Evolutionary conservation across 2,113 vertebrate genomes (phyloP), one percentile per base, ranked within the genome.

Genomic region (Phycodurus eques): DNA sequence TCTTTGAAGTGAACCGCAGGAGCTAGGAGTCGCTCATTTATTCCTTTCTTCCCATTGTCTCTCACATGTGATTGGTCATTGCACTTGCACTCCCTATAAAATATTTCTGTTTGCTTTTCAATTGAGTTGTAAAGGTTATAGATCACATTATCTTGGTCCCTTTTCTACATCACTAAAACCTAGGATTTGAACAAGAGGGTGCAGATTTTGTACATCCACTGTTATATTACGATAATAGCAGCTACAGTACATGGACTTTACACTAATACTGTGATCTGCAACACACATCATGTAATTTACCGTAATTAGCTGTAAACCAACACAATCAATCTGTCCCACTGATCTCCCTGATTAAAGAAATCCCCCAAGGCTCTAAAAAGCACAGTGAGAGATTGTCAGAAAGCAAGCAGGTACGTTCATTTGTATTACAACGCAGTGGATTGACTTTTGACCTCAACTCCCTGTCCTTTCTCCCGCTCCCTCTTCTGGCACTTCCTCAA

Each of bases 321-420:
- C 62, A 76, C 67, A 63, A 46, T 72, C 69, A 22, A 71, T 20
- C 46, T 73, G 77, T 88, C 86, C 67, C 46, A 80, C 74, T 88
- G 87, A 90, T 89, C 83, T 80, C 76, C 43, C 72, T 82, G 87
- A 90, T 91, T 88, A 90, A 85, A 89, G 78, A 83, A 86, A 87
- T 86, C 73, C 74, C 81, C 78, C 54, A 67, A 76, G 81, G 73
- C 64, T 71, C 54, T 56, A 73, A 79, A 78, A 74, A 68, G 57
- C 68, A 59, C 69, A 70, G 51, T 43, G 74, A 67, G 74, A 71
- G 67, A 11, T 66, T 33, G 62, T 20, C 61, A 60, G 44, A 69
- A 63, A 57, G 43, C 33, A 53, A 67, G 74, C 22, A 71, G 78
- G 78, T 76, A 74, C 63, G 67, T 85, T 88, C 81, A 87, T 88